Conservation (phyloP, 2,888 invertebrate species). For the Lasioglossum marginatum region DNA sequence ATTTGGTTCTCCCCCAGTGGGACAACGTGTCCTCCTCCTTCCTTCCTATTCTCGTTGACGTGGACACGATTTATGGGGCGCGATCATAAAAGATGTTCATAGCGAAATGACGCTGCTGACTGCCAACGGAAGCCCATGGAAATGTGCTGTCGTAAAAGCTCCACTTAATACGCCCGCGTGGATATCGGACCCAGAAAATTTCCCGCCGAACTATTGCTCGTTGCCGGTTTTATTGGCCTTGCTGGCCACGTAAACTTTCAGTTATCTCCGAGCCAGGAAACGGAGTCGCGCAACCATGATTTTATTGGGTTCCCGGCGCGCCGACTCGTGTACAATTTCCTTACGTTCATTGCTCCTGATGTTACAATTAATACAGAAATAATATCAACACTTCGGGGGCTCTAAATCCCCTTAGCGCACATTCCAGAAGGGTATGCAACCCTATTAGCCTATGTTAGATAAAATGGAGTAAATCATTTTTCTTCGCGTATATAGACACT, state of each 20-base stretch:
- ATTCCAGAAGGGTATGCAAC: too few relatives aligned
- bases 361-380: background rate
- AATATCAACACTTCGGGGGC: background rate
- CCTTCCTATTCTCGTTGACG: conserved; percentile 67
- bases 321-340: background rate
- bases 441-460: too few relatives aligned
- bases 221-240: conserved; percentile 12
- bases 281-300: background rate
- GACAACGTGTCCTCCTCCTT: conserved; percentile 42
- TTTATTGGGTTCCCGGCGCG: background rate
- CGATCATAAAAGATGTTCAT: conserved; percentile 67
- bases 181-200: conserved; percentile 29
- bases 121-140: conserved; percentile 58
- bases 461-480: too few relatives aligned
- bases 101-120: conserved; percentile 37
- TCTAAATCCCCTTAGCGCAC: background rate
- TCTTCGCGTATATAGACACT: too few relatives aligned
- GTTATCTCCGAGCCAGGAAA: background rate
- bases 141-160: conserved; percentile 60
- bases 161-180: conserved; percentile 36
- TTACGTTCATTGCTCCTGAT: background rate
- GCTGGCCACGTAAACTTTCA: conserved; percentile 26
- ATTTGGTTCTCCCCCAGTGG: conserved; percentile 58
- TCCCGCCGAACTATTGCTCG: conserved; percentile 21
- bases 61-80: conserved; percentile 61